Base-by-base conservation (phyloP, 2,888 invertebrate genomes). In the Papilio gigon region DNA sequence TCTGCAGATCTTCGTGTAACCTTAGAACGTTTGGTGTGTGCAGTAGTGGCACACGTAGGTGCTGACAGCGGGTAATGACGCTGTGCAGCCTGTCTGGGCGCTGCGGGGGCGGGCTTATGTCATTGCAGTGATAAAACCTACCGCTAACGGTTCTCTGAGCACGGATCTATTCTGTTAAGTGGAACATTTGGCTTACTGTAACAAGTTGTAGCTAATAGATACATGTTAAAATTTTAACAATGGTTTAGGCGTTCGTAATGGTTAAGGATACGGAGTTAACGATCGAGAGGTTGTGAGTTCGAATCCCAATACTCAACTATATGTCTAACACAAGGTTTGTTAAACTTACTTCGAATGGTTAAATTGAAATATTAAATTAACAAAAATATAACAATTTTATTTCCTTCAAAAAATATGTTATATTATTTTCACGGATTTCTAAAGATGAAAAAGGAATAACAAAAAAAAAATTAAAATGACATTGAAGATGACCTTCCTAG, bases 71-170 rank as follows among this genome's bases (percentile, higher is more conserved):
- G 64, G 71, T 69, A 69, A 72, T 73, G 62, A 69, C 60, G 71
- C 73, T 75, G 78, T 77, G 77, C 76, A 74, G 73, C 58, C 17
- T 27, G 17, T 44, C 14, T 30, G 40, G 12, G 8, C 20, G 44
- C 27, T 37, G 73, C 68, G 69, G 68, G 71, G 77, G 78, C 75
- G 75, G 73, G 74, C 76, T 82, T 79, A 78, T 79, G 80, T 80
- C 78, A 81, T 75, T 56, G 66, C 67, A 58, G 30, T 60, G 70
- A 68, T 71, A 72, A 75, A 71, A 73, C 71, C 64, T 30, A 70
- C 70, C 73, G 77, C 58, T 82, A 81, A 81, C 81, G 77, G 81
- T 78, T 76, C 74, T 74, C 63, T 67, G 47, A 53, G 53, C 67
- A 63, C 72, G 73, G 65, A 66, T 22, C 33, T 62, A 74, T 76